Evolutionary conservation across 2,888 invertebrate genomes (phyloP), one percentile per base, ranked within the genome.

Genomic region (Pandemis cinnamomeana): DNA sequence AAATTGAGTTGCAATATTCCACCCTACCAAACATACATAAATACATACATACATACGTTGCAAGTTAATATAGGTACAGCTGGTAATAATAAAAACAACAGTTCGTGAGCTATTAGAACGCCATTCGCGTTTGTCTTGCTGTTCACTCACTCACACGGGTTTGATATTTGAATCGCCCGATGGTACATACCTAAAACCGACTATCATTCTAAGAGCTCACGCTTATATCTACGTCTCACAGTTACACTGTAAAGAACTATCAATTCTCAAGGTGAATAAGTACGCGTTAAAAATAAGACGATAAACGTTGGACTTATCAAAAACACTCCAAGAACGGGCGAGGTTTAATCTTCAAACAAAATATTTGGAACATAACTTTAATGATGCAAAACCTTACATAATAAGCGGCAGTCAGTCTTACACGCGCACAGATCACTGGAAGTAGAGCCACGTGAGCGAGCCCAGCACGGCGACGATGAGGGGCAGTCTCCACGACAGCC

Each of bases 371-470:
- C 27, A 58, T 11, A 58, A 58, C 58, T 58, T 58, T 58, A 58
- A 58, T 58, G 11, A 58, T 27, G 27, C 27, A 58, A 20, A 58
- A 27, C 58, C 58, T 58, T 58, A 58, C 58, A 58, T 20, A 20
- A 20, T 55, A 58, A 58, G 55, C 3, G 11, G 58, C 58, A 58
- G 58, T 58, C 58, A 60, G 58, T 36, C 58, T 60, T 36, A 7
- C 13, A 27, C 42, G 20, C n/a, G 1, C 71, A 11, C 64, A 46
- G 20, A 46, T 46, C 58, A 71, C 64, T 64, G 58, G 20, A 72
- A 41, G 55, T 72, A 72, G 4, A 72, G 53, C 20, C 68, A 72
- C 20, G 67, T 13, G 5, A 72, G 41, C 15, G 72, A 46, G 7
- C 62, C 68, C 0, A 46, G 41, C 20, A 72, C 8, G 8, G 53